A percentile compares a stretch with the other conserved stretches of the same genome.
phyloP scores from a whole-genome alignment of 37 sponge, comb jelly and placozoan genomes.

The Haliclona indistincta region DNA sequence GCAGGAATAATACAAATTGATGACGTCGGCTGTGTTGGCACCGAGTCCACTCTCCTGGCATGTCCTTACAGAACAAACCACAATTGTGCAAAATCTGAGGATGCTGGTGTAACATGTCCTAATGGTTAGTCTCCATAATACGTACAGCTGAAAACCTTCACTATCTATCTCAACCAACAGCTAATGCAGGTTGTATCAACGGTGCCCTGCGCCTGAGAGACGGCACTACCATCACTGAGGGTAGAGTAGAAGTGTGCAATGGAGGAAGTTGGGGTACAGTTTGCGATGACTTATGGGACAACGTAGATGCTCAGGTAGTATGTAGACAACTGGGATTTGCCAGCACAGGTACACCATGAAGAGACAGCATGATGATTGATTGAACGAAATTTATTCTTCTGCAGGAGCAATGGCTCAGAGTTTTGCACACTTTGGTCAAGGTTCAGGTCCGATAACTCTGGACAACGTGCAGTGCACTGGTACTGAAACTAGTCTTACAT shows the following conservation, averaged over 20 bases:
- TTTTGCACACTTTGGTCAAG: conserved; percentile 39
- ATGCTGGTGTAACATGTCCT: conserved; percentile 14
- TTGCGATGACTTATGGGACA: too few species aligned
- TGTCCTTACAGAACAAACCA: not conserved
- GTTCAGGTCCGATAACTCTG: conserved; percentile 25
- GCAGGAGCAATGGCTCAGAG: conserved; percentile 21
- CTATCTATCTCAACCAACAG: not conserved
- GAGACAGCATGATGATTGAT: too few species aligned
- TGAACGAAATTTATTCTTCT: too few species aligned
- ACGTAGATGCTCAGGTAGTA: too few species aligned
- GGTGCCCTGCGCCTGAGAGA: too few species aligned
- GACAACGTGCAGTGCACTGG: conserved; percentile 30
- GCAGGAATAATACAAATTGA: not conserved
- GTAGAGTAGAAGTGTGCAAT: too few species aligned
- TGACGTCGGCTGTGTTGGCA: conserved; percentile 1
- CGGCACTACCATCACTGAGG: too few species aligned
- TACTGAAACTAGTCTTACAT: conserved; percentile 16
- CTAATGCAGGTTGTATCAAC: not conserved
- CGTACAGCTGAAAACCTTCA: not conserved
- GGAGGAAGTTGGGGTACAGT: too few species aligned
- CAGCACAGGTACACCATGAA: too few species aligned
- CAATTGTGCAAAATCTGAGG: not conserved
- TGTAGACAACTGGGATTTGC: too few species aligned
- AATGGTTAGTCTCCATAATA: not conserved
- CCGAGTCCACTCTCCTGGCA: not conserved